phyloP scores from a whole-genome alignment of 1,140 invertebrate species.

The Protaetia brevitarsis region DNA sequence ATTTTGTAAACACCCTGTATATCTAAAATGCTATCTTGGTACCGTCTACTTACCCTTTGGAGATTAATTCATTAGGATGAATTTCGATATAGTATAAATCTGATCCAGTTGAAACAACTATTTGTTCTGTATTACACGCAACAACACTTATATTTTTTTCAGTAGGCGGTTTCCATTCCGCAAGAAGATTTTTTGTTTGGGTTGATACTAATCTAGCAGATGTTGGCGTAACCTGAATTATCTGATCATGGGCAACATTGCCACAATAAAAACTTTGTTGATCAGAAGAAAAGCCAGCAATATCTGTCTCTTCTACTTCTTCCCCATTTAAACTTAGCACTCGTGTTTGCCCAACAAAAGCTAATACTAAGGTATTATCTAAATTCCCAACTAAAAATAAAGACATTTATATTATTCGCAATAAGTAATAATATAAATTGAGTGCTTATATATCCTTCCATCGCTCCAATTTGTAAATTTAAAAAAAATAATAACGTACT shows the following conservation, averaged over 20 bases:
- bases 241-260: conserved; percentile 80
- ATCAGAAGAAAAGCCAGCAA: conserved; percentile 82
- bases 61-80: conserved; percentile 60
- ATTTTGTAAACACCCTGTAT: background rate
- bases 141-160: conserved; percentile 84
- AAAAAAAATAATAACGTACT: too few relatives aligned
- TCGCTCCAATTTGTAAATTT: too few relatives aligned
- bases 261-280: conserved; percentile 91
- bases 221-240: conserved; percentile 71
- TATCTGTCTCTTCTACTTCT: conserved; percentile 96
- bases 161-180: conserved; percentile 74
- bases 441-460: too few relatives aligned
- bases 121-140: conserved; percentile 77
- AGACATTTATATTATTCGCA: too few relatives aligned
- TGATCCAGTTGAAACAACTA: conserved; percentile 85
- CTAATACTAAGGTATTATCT: conserved; percentile 88
- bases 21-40: background rate
- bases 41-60: conserved; percentile 57
- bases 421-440: too few relatives aligned
- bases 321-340: conserved; percentile 87
- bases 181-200: conserved; percentile 64
- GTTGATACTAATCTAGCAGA: conserved; percentile 68
- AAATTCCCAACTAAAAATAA: conserved; percentile 40
- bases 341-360: conserved; percentile 92
- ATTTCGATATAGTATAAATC: conserved; percentile 89